Base-by-base conservation (phyloP, 2,113 vertebrate species). In the Gambusia affinis region DNA sequence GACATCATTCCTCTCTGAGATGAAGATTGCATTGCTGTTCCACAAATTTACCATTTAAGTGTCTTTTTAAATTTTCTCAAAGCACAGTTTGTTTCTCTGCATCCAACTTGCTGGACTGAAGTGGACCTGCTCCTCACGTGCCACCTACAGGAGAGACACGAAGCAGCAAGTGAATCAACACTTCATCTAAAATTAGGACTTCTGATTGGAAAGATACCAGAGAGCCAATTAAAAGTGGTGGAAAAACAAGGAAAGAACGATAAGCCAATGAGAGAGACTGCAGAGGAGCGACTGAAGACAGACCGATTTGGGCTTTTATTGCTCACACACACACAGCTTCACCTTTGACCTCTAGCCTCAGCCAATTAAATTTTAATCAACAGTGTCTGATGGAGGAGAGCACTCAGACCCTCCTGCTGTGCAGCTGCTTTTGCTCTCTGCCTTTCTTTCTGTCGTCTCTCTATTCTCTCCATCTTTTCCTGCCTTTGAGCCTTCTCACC, bases 321-420 rank as follows among this genome's bases (percentile, higher is more conserved):
- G 19, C 51, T 72, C 75, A 78, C 70, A 57, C 74, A 64, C 71
- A 82, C 28, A 60, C 12, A 68, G 47, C 42, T 4, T 83, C 76
- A 88, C 90, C 89, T 85, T 84, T 71, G 85, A 88, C 85, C 90
- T 89, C 75, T 64, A 83, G 88, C 86, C 85, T 85, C 85, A 85
- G 76, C 89, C 88, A 86, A 94, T 94, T 88, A 93, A 94, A 94
- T 94, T 94, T 94, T 94, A 93, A 94, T 94, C 89, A 94, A 89
- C 75, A 80, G 86, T 82, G 84, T 88, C 81, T 91, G 90, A 91
- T 92, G 88, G 90, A 90, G 86, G 82, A 85, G 88, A 88, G 90
- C 89, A 89, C 92, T 93, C 90, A 94, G 91, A 92, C 90, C 86
- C 88, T 92, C 93, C 92, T 85, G 92, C 93, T 94, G 94, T 90